phyloP scores from a whole-genome alignment of 2,888 invertebrate species.

The Napeogenes inachia region DNA sequence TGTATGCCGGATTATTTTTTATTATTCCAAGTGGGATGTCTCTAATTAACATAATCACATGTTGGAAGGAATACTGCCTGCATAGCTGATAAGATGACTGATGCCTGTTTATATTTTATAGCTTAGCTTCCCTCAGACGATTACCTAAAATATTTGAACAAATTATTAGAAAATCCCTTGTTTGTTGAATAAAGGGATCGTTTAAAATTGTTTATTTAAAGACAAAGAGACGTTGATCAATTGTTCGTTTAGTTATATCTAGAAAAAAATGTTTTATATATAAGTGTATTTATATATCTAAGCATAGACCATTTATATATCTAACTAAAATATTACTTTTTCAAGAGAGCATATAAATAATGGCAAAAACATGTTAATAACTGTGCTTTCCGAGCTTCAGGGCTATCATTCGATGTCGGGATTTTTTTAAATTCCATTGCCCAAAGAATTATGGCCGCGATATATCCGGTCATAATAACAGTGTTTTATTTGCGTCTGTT shows the following conservation, averaged over 20 bases:
- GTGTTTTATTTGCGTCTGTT: constrained; percentile 4
- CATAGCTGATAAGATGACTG: constrained; percentile 3
- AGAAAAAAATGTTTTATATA: neutral
- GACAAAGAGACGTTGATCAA: too few species aligned
- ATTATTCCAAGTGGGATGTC: constrained; percentile 11
- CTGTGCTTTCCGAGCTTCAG: constrained; percentile 1
- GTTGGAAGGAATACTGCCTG: constrained; percentile 10
- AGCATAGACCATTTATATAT: too few species aligned
- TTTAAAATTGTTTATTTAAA: too few species aligned
- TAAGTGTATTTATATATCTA: too few species aligned
- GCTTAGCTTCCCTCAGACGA: neutral
- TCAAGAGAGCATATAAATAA: neutral
- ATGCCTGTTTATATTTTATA: neutral
- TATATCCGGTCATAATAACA: constrained; percentile 10
- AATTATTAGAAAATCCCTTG: too few species aligned
- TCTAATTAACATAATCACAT: constrained; percentile 26
- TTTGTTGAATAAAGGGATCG: too few species aligned
- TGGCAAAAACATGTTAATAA: constrained; percentile 9
- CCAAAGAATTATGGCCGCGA: constrained; percentile 17
- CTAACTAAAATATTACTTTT: neutral
- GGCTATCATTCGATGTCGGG: constrained; percentile 5
- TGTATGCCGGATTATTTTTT: constrained; percentile 9
- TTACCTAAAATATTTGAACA: neutral
- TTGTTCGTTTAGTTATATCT: neutral
- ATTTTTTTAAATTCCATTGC: constrained; percentile 23